Evolutionary conservation across 2,113 vertebrate species (phyloP), one percentile per base, ranked within the genome.

Genomic region (Paradisaea rubra): DNA sequence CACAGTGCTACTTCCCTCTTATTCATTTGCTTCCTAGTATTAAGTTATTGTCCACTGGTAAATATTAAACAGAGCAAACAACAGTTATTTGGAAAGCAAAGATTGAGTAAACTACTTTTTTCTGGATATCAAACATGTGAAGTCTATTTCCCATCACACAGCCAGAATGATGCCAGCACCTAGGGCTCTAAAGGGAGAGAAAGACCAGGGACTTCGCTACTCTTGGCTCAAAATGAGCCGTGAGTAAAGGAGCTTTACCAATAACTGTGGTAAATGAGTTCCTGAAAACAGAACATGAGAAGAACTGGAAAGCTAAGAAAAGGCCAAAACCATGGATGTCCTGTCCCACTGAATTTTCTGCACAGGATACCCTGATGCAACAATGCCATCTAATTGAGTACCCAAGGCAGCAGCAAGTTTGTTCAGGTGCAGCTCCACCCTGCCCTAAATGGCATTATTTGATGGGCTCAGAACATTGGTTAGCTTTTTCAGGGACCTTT

Each of bases 41-140:
- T 79, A 91, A 76, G 3, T 39, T 22, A 42, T 63, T 63, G 61
- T 63, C 28, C 42, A 22, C 61, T 77, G 85, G 91, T 96, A 97
- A 97, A 95, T 76, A 97, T 97, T 97, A 97, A 93, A 89, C 93
- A 82, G 73, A 89, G 18, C 41, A 97, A 96, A 95, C 70, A 96
- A 72, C 22, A 52, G 49, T 77, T 91, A 56, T 89, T 53, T 89
- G 53, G 44, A 78, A 84, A 86, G 65, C 65, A 96, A 96, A 95
- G 52, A 49, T 12, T 90, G 50, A 86, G 53, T 42, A 92, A 95
- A 33, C 23, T 25, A 2, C 18, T 82, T 80, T 74, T 81, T 85
- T 20, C 23, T 31, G 45, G 30, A 73, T 54, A 73, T 72, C 57
- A 87, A 87, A 60, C 37, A 81, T 33, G 63, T 4, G 6, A 73